These are phyloP conservation scores for Aporophyla nigra DNA, from an alignment of 2,888 invertebrate species.

Conservation along the genomic window DNA sequence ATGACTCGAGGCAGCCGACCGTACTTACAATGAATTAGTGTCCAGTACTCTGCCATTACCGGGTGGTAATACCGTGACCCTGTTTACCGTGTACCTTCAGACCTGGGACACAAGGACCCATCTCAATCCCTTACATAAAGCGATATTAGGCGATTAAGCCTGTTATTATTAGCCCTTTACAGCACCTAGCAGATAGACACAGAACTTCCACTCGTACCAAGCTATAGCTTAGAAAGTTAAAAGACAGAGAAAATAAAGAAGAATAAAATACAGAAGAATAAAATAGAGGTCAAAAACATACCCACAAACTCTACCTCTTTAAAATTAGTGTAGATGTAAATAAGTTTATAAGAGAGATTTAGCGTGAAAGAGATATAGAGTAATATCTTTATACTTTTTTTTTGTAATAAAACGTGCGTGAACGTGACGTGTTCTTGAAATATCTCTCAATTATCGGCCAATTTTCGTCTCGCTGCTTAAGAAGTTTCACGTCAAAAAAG, in stretches of 20 bases:
- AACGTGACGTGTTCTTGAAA: neutral
- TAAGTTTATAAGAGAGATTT: too few species aligned
- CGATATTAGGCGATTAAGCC: slow-evolving; percentile 61
- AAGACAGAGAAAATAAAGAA: neutral
- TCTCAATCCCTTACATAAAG: slow-evolving; percentile 60
- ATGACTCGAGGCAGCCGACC: neutral
- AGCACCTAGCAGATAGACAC: neutral
- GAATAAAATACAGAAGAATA: too few species aligned
- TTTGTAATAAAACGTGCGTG: neutral
- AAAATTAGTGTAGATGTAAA: too few species aligned
- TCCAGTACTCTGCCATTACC: slow-evolving; percentile 17
- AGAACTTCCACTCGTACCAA: slow-evolving; percentile 29
- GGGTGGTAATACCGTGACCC: slow-evolving; percentile 33
- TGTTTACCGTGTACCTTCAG: slow-evolving; percentile 35
- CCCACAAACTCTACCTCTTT: too few species aligned
- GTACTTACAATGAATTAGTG: slow-evolving; percentile 10
- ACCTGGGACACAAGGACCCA: slow-evolving; percentile 46
- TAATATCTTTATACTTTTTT: neutral
- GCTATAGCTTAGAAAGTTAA: neutral
- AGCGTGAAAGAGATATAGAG: too few species aligned
- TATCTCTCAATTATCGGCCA: neutral
- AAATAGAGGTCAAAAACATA: too few species aligned
- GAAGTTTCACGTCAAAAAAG: too few species aligned
- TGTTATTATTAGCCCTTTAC: slow-evolving; percentile 55
- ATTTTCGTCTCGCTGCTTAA: neutral